Conservation (phyloP, 2,113 vertebrate species). For the Nyctibius bracteatus region DNA sequence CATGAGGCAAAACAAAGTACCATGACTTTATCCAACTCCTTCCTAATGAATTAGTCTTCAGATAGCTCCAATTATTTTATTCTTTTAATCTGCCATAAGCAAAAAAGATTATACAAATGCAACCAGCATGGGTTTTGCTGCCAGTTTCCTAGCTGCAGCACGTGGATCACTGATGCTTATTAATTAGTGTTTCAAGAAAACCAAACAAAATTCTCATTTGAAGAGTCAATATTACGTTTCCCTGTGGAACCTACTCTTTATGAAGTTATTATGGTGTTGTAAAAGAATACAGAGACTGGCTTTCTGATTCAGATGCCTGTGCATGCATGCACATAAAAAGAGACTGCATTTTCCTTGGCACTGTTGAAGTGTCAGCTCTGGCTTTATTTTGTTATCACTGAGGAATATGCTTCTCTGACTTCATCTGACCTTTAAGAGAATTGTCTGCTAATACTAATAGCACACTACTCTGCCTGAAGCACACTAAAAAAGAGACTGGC, state of each 20-base stretch:
- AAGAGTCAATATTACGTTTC: background rate
- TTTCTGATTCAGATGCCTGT: background rate
- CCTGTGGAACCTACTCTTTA: background rate
- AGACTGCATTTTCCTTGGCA: background rate
- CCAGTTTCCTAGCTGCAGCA: background rate
- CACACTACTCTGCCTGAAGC: background rate
- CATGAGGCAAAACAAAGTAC: background rate
- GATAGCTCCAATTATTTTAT: background rate
- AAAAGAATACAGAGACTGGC: background rate
- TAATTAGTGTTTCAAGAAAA: background rate
- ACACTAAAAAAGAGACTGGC: background rate
- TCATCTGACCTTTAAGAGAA: conserved; percentile 3
- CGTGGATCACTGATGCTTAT: background rate
- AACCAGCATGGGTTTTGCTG: background rate
- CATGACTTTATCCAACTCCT: conserved; percentile 7
- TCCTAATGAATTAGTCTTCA: conserved; percentile 15
- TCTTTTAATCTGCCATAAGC: background rate
- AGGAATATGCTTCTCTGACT: background rate
- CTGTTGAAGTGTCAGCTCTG: background rate
- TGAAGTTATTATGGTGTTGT: background rate
- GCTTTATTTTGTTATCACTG: background rate
- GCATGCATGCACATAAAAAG: background rate
- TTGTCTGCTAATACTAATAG: background rate
- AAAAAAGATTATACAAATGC: conserved; percentile 24
- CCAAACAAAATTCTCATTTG: background rate